Conservation (phyloP, 2,113 vertebrate species). For the Daboia siamensis region DNA sequence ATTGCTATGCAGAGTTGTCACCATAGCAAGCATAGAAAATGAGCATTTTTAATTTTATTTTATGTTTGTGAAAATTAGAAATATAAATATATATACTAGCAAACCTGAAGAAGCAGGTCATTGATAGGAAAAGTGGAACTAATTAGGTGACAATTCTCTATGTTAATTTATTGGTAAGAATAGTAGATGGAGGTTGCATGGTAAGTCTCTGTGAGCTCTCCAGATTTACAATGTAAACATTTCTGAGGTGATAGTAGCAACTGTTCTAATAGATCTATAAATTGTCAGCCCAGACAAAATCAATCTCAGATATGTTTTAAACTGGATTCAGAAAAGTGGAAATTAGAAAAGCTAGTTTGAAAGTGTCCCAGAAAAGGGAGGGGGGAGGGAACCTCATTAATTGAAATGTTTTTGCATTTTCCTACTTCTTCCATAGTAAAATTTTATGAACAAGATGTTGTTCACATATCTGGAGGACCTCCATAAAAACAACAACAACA, state of each 20-base stretch:
- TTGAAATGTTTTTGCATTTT: neutral
- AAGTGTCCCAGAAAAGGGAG: neutral
- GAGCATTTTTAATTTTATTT: too few species aligned
- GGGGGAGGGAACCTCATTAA: neutral
- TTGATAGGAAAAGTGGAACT: neutral
- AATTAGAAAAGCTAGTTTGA: neutral
- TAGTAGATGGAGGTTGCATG: neutral
- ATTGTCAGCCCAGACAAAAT: neutral
- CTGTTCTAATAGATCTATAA: neutral
- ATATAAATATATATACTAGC: neutral
- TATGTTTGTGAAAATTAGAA: too few species aligned
- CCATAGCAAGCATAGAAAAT: neutral
- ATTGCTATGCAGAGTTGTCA: neutral
- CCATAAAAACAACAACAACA: neutral
- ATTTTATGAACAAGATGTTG: neutral
- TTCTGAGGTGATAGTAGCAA: neutral
- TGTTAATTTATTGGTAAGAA: neutral
- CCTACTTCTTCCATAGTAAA: neutral
- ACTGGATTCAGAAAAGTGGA: neutral
- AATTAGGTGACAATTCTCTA: neutral
- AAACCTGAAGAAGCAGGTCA: neutral
- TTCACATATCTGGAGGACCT: neutral
- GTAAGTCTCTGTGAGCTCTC: neutral
- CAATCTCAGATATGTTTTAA: neutral
- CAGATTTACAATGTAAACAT: neutral